Evolutionary conservation across 2,888 invertebrate species (phyloP).

Genomic region (Drosophila merina): DNA sequence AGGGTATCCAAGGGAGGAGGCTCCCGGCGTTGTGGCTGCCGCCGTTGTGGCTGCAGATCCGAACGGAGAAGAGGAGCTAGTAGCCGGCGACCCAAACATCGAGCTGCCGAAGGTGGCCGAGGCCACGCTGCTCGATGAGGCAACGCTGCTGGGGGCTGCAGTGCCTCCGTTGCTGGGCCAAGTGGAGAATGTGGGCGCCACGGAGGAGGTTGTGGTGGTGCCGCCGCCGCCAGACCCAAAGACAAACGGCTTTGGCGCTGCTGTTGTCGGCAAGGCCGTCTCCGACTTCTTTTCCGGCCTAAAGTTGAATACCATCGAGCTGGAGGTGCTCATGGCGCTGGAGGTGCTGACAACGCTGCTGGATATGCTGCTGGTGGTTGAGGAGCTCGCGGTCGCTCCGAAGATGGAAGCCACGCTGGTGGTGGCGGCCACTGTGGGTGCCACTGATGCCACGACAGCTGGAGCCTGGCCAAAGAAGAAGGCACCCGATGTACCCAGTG

Average conservation of each 20-base stretch:
- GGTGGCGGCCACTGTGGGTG: neutral
- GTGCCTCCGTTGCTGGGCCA: constrained; percentile 25
- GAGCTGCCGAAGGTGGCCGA: constrained; percentile 21
- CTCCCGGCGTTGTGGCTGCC: neutral
- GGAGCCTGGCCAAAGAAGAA: constrained; percentile 36
- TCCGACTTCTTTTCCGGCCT: constrained; percentile 15
- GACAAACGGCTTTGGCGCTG: constrained; percentile 6
- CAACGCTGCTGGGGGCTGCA: neutral
- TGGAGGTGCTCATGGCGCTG: neutral
- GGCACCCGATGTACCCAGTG: neutral
- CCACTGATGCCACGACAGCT: neutral
- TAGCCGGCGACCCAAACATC: constrained; percentile 15
- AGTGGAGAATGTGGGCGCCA: constrained; percentile 11
- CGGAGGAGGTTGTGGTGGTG: neutral
- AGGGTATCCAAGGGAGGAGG: neutral
- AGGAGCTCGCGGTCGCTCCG: constrained; percentile 8
- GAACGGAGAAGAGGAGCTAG: constrained; percentile 36
- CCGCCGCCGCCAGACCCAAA: constrained; percentile 5
- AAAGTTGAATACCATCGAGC: constrained; percentile 5
- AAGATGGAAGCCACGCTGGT: constrained; percentile 24
- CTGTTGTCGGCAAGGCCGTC: neutral
- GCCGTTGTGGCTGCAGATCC: constrained; percentile 24
- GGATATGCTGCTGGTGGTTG: constrained; percentile 10
- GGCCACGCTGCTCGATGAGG: neutral
- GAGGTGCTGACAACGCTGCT: constrained; percentile 5